Base-by-base conservation (phyloP, 1,140 invertebrate species). In the Brachionus plicatilis region DNA sequence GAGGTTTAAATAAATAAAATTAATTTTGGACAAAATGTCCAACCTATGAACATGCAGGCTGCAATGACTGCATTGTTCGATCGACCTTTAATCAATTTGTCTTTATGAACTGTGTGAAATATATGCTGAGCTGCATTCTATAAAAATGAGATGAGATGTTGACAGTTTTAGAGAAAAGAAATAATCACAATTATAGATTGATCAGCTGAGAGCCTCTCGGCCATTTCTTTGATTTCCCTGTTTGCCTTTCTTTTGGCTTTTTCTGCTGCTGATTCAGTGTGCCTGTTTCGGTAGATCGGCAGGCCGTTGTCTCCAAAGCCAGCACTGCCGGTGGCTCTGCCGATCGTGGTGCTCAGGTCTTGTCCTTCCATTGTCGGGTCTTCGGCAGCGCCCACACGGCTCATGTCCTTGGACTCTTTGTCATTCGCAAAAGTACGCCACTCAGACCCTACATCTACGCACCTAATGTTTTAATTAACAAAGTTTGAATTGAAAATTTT, bases 361-460 rank as follows among this genome's bases (percentile, higher is more conserved):
- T 95, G 94, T 6, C 97, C 96, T 89, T 95, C 95, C 0, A 99
- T 91, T 1, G 99, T 90, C 0, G 95, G 95, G 91, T 99, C 99
- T 92, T 92, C 92, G 37, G 91, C 89, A 66, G 91, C 91, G 91
- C 98, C 98, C 85, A 99, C 98, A 94, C 97, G 95, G 91, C 95
- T 98, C 27, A 97, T 97, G 91, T 99, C 98, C 2, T 95, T 94
- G 7, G 95, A 94, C 85, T 93, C 93, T 88, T 98, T 98, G 88
- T 99, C 98, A 91, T 99, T 99, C 87, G 95, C 98, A 89, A 99
- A 99, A 76, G 97, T 99, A 89, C 98, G 92, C 98, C 98, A 99
- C 90, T 99, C 98, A n/a, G 97, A 98, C n/a, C 97, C 97, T n/a
- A 99, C 98, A 91, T 99, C 98, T 86, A 99, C 96, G 0, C 99